Percentiles rank a stretch among this genome's conserved stretches.
These are phyloP conservation scores for Dromococcyx pavoninus DNA, from an alignment of 2,797 vertebrate species.

Conservation along the genomic window DNA sequence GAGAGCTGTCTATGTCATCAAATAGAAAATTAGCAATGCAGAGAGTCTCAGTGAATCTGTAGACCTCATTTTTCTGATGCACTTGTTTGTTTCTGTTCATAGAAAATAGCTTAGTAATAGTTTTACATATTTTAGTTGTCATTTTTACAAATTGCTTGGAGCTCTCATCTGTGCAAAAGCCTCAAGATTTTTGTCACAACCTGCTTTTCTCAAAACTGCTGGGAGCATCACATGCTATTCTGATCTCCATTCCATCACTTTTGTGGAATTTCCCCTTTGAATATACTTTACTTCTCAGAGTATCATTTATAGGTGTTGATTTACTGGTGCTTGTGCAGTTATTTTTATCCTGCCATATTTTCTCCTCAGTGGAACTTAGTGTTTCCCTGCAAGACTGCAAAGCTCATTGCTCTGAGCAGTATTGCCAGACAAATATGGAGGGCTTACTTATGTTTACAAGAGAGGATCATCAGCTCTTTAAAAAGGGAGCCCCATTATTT, in stretches of 20 bases:
- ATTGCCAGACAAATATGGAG: not conserved
- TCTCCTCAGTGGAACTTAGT: not conserved
- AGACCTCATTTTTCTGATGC: not conserved
- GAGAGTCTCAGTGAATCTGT: not conserved
- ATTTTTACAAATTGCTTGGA: slow-evolving; percentile 12
- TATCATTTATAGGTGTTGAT: not conserved
- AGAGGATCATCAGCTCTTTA: not conserved
- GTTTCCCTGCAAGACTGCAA: not conserved
- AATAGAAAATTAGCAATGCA: not conserved
- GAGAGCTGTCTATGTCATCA: not conserved
- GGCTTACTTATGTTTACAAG: not conserved
- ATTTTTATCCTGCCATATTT: not conserved
- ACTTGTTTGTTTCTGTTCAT: not conserved
- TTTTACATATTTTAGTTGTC: not conserved
- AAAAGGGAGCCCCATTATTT: not conserved
- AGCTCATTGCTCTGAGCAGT: not conserved
- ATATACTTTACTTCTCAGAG: not conserved
- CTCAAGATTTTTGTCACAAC: not conserved
- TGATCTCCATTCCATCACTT: not conserved
- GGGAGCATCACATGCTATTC: not conserved
- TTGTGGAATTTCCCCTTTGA: not conserved
- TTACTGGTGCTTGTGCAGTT: not conserved
- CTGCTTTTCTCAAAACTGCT: slow-evolving; percentile 2
- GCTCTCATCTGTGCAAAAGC: not conserved
- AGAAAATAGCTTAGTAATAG: not conserved